phyloP scores from a whole-genome alignment of 2,113 vertebrate genomes.

The Pachycephala philippinensis region DNA sequence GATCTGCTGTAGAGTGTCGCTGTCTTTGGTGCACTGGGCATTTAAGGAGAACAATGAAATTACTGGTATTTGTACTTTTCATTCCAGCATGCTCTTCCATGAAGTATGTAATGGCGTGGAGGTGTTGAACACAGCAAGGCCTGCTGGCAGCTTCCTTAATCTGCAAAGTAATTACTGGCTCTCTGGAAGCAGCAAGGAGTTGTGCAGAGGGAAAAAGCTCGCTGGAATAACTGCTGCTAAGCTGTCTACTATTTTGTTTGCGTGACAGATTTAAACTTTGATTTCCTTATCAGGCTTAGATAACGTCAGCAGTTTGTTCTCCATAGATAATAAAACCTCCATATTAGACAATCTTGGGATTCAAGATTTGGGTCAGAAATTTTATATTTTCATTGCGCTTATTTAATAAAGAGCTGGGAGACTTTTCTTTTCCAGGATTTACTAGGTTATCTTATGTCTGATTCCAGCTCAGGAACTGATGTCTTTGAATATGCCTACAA shows the following conservation, averaged over 20 bases:
- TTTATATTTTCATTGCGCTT: not conserved
- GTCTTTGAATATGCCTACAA: not conserved
- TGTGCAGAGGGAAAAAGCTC: not conserved
- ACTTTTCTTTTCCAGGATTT: not conserved
- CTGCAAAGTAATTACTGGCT: not conserved
- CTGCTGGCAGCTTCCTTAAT: not conserved
- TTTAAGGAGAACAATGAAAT: not conserved
- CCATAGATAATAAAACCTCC: not conserved
- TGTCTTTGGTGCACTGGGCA: not conserved
- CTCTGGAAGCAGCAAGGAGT: not conserved
- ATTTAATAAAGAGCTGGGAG: not conserved
- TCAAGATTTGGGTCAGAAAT: not conserved
- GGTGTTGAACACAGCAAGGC: not conserved
- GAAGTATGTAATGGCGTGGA: not conserved
- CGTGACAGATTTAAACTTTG: not conserved
- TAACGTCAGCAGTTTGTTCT: not conserved
- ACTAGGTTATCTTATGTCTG: not conserved
- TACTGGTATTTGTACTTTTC: not conserved
- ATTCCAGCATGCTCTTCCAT: not conserved
- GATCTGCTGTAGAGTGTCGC: not conserved
- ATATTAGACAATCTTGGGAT: not conserved
- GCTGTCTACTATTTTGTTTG: not conserved
- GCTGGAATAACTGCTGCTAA: not conserved
- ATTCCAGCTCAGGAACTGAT: not conserved
- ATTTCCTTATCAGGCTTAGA: constrained; percentile 3